Conservation (phyloP, 2,888 invertebrate species). For the Periphyllus acericola region DNA sequence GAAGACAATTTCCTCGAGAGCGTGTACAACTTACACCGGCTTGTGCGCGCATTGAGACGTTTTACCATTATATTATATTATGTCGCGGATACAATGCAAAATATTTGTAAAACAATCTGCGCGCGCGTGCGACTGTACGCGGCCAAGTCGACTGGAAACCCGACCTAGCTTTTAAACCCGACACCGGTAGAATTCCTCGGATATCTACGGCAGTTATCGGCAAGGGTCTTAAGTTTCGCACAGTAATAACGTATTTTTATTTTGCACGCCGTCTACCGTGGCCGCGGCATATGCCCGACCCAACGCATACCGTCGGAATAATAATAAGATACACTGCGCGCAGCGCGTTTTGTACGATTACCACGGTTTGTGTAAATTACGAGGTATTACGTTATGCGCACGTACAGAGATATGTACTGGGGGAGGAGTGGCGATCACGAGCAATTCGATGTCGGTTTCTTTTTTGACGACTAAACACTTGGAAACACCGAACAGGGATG, state of each 20-base stretch:
- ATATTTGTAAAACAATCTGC: conserved; percentile 22
- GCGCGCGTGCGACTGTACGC: neutral
- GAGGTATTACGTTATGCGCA: neutral
- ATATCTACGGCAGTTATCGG: neutral
- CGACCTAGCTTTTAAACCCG: conserved; percentile 4
- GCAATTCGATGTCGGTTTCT: too few relatives aligned
- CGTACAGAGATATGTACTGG: neutral
- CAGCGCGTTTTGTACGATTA: neutral
- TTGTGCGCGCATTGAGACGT: neutral
- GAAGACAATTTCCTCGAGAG: neutral
- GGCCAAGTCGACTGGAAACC: neutral
- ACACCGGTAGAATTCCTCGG: neutral
- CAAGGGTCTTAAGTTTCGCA: neutral
- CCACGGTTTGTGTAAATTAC: neutral
- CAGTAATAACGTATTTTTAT: neutral
- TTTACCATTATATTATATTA: neutral
- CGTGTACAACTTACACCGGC: neutral
- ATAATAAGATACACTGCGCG: neutral
- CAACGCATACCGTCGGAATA: neutral
- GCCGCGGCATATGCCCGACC: too few relatives aligned
- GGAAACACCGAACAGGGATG: too few relatives aligned
- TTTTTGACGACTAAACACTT: too few relatives aligned
- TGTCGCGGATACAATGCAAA: neutral
- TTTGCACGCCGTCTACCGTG: neutral
- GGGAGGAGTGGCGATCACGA: too few relatives aligned